Evolutionary conservation across 1,140 invertebrate genomes (phyloP).

Genomic region (Chrysopa pallens): DNA sequence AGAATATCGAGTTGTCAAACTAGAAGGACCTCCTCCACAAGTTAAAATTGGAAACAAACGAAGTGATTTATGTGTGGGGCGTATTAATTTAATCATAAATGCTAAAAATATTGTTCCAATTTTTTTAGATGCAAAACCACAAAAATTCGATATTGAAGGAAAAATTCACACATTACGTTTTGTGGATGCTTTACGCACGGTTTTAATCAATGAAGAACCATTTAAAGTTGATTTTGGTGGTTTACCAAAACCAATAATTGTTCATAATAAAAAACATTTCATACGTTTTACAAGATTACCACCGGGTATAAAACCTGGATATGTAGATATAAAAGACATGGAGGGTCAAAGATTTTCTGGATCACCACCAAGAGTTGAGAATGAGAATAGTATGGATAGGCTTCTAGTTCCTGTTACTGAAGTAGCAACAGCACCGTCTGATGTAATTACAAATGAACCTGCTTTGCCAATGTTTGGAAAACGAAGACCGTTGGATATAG

Average conservation of each 20-base stretch:
- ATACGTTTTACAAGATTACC: constrained; percentile 67
- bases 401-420: background rate
- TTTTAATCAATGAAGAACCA: constrained; percentile 65
- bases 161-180: constrained; percentile 61
- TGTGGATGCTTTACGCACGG: constrained; percentile 52
- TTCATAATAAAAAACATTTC: constrained; percentile 65
- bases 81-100: constrained; percentile 68
- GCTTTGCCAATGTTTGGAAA: constrained; percentile 9
- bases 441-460: constrained; percentile 6
- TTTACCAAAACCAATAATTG: constrained; percentile 68
- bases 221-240: constrained; percentile 82
- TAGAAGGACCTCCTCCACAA: constrained; percentile 76
- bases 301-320: constrained; percentile 47
- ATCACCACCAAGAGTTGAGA: constrained; percentile 3
- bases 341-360: constrained; percentile 16
- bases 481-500: constrained; percentile 1
- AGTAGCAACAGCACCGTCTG: background rate
- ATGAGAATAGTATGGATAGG: constrained; percentile 9
- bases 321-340: constrained; percentile 51
- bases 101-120: constrained; percentile 58
- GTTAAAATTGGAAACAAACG: constrained; percentile 58
- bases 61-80: constrained; percentile 60
- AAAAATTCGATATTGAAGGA: constrained; percentile 58
- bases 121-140: constrained; percentile 71
- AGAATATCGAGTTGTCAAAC: constrained; percentile 49